A percentile compares a stretch with the other conserved stretches of the same genome.
These are phyloP conservation scores for Trichogramma dendrolimi DNA, from an alignment of 2,888 invertebrate genomes.

Conservation along the genomic window DNA sequence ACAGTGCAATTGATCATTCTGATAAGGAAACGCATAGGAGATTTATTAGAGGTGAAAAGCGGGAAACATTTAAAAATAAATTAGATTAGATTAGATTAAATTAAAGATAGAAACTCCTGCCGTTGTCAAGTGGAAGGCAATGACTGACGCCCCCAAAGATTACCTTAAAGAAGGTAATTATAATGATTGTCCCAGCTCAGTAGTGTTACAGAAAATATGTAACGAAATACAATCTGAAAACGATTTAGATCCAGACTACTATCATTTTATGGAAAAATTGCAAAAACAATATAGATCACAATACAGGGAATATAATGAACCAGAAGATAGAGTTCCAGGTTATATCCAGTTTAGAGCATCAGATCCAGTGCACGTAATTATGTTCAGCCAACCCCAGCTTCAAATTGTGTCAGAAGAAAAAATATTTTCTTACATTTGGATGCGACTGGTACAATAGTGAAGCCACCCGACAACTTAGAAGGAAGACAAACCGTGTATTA, in stretches of 20 bases:
- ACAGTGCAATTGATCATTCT: neutral
- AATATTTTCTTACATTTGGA: neutral
- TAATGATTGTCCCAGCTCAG: neutral
- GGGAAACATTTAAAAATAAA: neutral
- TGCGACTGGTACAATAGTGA: neutral
- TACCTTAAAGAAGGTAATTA: neutral
- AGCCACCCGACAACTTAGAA: neutral
- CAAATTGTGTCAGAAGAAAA: neutral
- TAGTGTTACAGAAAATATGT: neutral
- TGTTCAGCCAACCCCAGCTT: neutral
- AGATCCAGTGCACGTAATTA: neutral
- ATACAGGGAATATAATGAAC: neutral
- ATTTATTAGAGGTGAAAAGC: neutral
- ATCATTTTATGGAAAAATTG: conserved; percentile 2
- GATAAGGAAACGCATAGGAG: neutral
- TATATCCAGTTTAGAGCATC: neutral
- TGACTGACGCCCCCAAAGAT: neutral
- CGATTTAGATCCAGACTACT: neutral
- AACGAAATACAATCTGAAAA: neutral
- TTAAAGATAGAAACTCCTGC: too few relatives aligned
- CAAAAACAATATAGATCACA: neutral
- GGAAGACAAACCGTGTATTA: neutral
- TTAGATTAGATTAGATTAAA: too few relatives aligned
- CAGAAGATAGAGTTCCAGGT: neutral
- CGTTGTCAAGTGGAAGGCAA: neutral